phyloP scores from a whole-genome alignment of 37 sponge, comb jelly and placozoan species.

The Hormiphora californensis region DNA sequence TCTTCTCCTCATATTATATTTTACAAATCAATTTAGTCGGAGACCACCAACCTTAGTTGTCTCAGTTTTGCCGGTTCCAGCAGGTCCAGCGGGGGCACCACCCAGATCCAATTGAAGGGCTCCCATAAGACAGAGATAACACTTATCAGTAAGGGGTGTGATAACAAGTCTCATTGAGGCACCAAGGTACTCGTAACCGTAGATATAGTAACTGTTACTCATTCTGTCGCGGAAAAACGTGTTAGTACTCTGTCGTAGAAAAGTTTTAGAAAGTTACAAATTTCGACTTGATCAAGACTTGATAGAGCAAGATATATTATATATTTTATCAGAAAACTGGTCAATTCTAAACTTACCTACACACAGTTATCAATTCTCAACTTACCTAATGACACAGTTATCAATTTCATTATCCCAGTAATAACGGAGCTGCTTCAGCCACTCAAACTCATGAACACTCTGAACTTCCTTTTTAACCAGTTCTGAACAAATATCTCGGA shows the following conservation, averaged over 20 bases:
- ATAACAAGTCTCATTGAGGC: constrained; percentile 92
- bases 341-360: no score
- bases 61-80: constrained; percentile 98
- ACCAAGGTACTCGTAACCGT: constrained; percentile 95
- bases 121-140: constrained; percentile 98
- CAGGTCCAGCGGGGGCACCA: constrained; percentile 98
- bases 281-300: no score
- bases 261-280: no score
- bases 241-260: no score
- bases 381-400: constrained; percentile 71
- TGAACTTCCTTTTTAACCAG: constrained; percentile 71
- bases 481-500: constrained; percentile 85
- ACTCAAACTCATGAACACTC: constrained; percentile 81
- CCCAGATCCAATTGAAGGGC: constrained; percentile 95
- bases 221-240: no score
- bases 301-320: no score
- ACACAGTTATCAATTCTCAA: no score
- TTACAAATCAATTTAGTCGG: not conserved
- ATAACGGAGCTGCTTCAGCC: constrained; percentile 95
- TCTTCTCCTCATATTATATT: not conserved
- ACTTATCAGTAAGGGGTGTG: constrained; percentile 96
- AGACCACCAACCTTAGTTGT: constrained; percentile 63
- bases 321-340: no score
- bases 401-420: constrained; percentile 95
- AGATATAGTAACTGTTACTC: constrained; percentile 88